phyloP scores from a whole-genome alignment of 2,113 vertebrate species.

The Nothobranchius furzeri region DNA sequence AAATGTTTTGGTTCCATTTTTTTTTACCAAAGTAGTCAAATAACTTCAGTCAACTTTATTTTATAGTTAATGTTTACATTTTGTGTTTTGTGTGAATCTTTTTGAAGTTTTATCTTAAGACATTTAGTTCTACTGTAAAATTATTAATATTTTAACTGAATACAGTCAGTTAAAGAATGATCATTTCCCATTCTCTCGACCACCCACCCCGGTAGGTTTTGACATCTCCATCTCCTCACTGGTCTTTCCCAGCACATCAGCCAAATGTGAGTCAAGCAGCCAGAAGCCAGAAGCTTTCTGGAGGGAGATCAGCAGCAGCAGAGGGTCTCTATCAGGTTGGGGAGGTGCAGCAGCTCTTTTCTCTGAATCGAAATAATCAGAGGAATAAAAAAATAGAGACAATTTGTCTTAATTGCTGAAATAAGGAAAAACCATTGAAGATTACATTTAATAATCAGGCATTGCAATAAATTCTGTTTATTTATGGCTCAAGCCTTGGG shows the following conservation, averaged over 20 bases:
- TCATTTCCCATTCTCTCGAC: too few relatives aligned
- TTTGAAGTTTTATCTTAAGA: too few relatives aligned
- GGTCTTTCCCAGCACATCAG: conserved; percentile 60
- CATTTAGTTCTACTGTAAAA: too few relatives aligned
- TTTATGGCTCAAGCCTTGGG: not conserved
- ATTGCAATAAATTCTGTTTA: not conserved
- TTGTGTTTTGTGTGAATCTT: too few relatives aligned
- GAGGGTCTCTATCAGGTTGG: conserved; percentile 14
- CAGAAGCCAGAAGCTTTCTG: conserved; percentile 84
- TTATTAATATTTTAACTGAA: too few relatives aligned
- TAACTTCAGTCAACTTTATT: too few relatives aligned
- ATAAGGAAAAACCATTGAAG: too few relatives aligned
- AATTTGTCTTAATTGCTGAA: not conserved
- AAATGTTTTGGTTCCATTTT: too few relatives aligned
- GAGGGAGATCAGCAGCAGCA: conserved; percentile 77
- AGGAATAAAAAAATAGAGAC: not conserved
- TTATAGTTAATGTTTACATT: too few relatives aligned
- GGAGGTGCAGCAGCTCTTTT: not conserved
- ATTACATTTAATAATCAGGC: too few relatives aligned
- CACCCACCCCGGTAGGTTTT: conserved; percentile 64
- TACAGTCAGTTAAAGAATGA: too few relatives aligned
- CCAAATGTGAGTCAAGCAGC: conserved; percentile 68
- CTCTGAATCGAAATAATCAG: not conserved
- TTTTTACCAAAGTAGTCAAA: too few relatives aligned
- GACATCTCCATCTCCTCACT: conserved; percentile 54